Evolutionary conservation across 2,113 vertebrate genomes (phyloP), one percentile per base, ranked within the genome.

Genomic region (Micromys minutus): DNA sequence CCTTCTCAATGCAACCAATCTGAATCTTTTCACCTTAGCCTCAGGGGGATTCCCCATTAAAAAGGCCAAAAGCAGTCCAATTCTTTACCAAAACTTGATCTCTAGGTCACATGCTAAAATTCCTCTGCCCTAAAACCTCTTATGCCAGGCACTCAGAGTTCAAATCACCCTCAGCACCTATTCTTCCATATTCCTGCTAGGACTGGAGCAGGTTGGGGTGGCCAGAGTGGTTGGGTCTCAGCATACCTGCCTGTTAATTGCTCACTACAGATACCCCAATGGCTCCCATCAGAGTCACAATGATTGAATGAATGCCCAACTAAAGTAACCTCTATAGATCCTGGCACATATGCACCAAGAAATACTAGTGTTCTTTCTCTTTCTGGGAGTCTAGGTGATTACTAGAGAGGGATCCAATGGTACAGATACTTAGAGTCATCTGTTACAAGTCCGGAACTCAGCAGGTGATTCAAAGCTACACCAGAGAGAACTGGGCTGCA

Each of bases 221-320:
- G 19, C 22, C 65, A 45, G 19, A 15, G 63, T 19, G 8, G 24
- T 3, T 45, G 85, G 42, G 12, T 15, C 77, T 76, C 19, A 21
- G 42, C 19, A 29, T 63, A 69, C 50, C n/a, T 34, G 13, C n/a
- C 6, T 47, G 34, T 6, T 13, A 39, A 24, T 19, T 34, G 81
- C 13, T 59, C 5, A 47, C 22, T 29, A 16, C 22, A 16, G 47
- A 5, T 3, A 5, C 45, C n/a, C 31, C 1, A 1, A 0, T 21
- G 39, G 34, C 63, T 76, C 42, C 63, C 31, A 72, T 34, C 10
- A 0, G n/a, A 67, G 63, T 34, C 10, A 6, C 4, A 7, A 6
- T 50, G 50, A 65, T 17, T 29, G 34, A 57, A 29, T 1, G 19
- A 16, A 21, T 5, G 47, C 52, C 34, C 34, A 76, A 50, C 42